phyloP scores from a whole-genome alignment of 2,113 vertebrate species.

The Aegotheles bennettii region DNA sequence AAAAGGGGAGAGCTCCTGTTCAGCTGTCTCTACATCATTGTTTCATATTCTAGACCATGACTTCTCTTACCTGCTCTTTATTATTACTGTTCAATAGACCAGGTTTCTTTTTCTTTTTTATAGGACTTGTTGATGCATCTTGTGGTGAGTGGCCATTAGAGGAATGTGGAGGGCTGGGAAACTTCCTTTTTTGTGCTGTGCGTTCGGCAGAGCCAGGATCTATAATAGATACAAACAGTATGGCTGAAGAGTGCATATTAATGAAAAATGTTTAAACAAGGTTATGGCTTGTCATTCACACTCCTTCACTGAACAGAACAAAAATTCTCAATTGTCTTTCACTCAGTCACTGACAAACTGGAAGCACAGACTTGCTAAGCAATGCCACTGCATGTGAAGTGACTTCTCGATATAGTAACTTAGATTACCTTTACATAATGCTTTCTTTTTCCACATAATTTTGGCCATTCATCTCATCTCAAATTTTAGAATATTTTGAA shows the following conservation, averaged over 20 bases:
- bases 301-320: background rate
- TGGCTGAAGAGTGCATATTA: background rate
- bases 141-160: slow-evolving; percentile 97
- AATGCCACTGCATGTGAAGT: background rate
- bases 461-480: background rate
- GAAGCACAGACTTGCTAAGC: background rate
- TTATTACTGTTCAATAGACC: slow-evolving; percentile 86
- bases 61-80: slow-evolving; percentile 92
- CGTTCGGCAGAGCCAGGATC: slow-evolving; percentile 89
- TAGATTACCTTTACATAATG: background rate
- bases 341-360: background rate
- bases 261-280: background rate
- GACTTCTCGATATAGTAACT: background rate
- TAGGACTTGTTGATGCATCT: slow-evolving; percentile 89
- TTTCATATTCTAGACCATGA: background rate
- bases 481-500: background rate
- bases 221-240: slow-evolving; percentile 59
- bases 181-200: slow-evolving; percentile 88
- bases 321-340: background rate
- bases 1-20: background rate
- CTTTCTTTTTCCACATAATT: background rate
- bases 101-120: slow-evolving; percentile 99
- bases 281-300: background rate
- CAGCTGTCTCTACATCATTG: background rate
- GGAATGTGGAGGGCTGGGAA: slow-evolving; percentile 93